A percentile compares a stretch with the other conserved stretches of the same genome.
Evolutionary conservation across 2,888 invertebrate genomes (phyloP).

Genomic region (Lasioglossum lativentre): DNA sequence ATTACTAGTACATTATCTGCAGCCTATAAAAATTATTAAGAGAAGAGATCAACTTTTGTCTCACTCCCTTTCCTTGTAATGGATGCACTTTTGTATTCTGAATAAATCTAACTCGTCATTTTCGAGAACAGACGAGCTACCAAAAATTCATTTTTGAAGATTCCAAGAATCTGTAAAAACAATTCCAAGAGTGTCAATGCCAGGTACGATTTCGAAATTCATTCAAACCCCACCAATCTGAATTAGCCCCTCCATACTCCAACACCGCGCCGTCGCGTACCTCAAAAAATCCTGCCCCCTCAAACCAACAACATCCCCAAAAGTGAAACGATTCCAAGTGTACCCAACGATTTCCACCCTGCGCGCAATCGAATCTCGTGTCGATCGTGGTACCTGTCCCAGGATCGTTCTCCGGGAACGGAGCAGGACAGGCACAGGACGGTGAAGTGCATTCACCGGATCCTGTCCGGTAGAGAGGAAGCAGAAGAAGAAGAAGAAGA

Average conservation of each 20-base stretch:
- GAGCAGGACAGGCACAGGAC: neutral
- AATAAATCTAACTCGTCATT: too few relatives aligned
- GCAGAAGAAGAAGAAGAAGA: neutral
- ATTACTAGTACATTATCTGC: too few relatives aligned
- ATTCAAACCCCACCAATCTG: too few relatives aligned
- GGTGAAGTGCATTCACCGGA: slow-evolving; percentile 1
- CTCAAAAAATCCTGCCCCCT: neutral
- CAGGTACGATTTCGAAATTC: too few relatives aligned
- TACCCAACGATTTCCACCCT: neutral
- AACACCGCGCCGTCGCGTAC: neutral
- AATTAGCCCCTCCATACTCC: neutral
- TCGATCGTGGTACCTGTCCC: neutral
- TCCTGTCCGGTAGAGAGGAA: neutral
- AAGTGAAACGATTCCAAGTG: neutral
- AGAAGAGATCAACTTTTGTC: too few relatives aligned
- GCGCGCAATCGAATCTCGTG: neutral
- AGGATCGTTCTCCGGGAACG: neutral
- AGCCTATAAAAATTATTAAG: too few relatives aligned
- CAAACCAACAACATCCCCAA: neutral
- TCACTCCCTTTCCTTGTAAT: too few relatives aligned
- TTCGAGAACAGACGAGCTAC: too few relatives aligned
- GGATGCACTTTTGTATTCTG: too few relatives aligned
- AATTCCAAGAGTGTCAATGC: neutral
- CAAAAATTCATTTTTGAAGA: too few relatives aligned
- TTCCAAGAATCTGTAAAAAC: neutral